Evolutionary conservation across 2,888 invertebrate genomes (phyloP).

Genomic region (Tetranychus truncatus): DNA sequence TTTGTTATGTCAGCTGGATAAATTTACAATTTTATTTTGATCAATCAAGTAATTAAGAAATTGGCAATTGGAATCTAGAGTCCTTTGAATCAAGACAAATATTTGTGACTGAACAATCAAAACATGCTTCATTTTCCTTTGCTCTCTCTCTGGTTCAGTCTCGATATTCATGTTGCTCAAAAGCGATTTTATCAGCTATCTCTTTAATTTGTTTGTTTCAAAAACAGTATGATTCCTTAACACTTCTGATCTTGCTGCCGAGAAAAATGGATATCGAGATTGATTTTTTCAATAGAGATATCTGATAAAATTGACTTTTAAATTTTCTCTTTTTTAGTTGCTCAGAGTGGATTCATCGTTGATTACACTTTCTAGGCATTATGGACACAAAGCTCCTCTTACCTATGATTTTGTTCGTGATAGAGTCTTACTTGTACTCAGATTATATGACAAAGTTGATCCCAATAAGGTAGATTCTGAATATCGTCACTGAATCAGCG

Average conservation of each 20-base stretch:
- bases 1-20: no score
- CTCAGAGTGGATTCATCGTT: background rate
- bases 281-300: background rate
- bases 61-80: no score
- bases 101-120: background rate
- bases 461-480: conserved; percentile 58
- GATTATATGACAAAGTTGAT: conserved; percentile 91
- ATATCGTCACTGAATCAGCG: background rate
- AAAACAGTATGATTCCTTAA: no score
- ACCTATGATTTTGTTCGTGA: conserved; percentile 62
- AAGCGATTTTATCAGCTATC: background rate
- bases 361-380: background rate
- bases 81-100: no score
- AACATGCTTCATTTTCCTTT: background rate
- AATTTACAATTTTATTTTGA: no score
- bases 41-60: no score
- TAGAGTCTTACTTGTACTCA: conserved; percentile 80
- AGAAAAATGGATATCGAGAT: background rate
- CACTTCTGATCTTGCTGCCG: no score
- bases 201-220: background rate
- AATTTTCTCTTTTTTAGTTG: background rate
- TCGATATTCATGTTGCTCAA: background rate
- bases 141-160: background rate
- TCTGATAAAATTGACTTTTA: conserved; percentile 1
- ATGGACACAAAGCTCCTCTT: conserved; percentile 39